A percentile compares a stretch with the other conserved stretches of the same genome.
Conservation (phyloP, 1,140 invertebrate species). For the Drosophila leontia region DNA sequence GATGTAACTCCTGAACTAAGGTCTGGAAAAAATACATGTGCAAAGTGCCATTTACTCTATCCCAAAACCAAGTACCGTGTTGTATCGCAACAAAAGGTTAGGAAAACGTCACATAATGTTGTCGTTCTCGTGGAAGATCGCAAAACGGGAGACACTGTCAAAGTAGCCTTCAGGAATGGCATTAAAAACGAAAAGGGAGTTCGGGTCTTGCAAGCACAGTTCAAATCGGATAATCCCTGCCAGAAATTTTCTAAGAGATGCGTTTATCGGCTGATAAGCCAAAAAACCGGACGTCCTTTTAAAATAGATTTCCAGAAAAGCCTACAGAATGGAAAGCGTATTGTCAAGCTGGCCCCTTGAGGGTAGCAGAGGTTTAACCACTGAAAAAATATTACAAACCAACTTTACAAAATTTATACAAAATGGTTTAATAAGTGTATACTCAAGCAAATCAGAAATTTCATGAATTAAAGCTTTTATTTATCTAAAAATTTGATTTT, state of each 20-base stretch:
- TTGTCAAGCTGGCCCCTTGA: neutral
- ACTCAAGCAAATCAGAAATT: neutral
- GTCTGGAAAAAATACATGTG: too few species aligned
- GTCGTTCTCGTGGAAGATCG: slow-evolving; percentile 19
- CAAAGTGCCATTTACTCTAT: neutral
- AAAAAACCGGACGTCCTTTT: neutral
- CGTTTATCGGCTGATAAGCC: slow-evolving; percentile 21
- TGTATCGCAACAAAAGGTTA: neutral
- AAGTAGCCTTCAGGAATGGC: slow-evolving; percentile 27
- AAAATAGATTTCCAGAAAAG: slow-evolving; percentile 19
- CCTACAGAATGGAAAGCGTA: neutral
- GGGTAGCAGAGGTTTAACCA: neutral
- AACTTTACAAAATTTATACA: too few species aligned
- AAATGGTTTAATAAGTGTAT: neutral
- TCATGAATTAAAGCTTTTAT: neutral
- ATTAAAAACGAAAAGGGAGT: slow-evolving; percentile 1
- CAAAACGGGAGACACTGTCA: slow-evolving; percentile 6
- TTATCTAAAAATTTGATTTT: neutral
- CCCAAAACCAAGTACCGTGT: slow-evolving; percentile 9
- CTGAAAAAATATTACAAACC: neutral
- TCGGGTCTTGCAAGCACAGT: slow-evolving; percentile 7
- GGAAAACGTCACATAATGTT: neutral
- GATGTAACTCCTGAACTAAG: neutral
- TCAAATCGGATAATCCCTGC: neutral
- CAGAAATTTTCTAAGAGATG: neutral